Percentiles rank a stretch among this genome's conserved stretches.
phyloP scores from a whole-genome alignment of 1,140 invertebrate species.

The Polypedilum vanderplanki region DNA sequence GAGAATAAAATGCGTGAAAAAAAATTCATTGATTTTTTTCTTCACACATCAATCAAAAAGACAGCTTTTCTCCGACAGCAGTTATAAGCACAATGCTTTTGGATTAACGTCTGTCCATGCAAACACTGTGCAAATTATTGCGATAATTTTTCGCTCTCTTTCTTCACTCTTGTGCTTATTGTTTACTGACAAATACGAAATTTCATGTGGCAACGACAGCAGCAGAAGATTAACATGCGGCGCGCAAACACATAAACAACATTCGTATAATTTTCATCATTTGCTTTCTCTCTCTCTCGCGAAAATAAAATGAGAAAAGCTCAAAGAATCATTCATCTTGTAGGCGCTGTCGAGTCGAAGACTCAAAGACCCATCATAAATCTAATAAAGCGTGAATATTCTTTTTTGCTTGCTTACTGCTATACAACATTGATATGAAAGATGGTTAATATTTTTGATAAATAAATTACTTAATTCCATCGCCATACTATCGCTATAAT shows the following conservation, averaged over 20 bases:
- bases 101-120: conserved; percentile 19
- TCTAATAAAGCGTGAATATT: conserved; percentile 20
- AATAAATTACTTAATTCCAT: conserved; percentile 25
- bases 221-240: neutral
- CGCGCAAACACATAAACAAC: neutral
- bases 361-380: conserved; percentile 22
- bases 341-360: neutral
- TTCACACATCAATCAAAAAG: neutral
- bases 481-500: too few species aligned
- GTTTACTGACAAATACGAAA: neutral
- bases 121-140: conserved; percentile 16
- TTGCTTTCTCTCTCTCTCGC: too few species aligned
- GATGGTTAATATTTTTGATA: conserved; percentile 26
- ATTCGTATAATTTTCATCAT: neutral
- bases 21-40: neutral
- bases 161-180: neutral
- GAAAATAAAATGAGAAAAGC: neutral
- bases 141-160: neutral
- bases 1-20: neutral
- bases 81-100: neutral
- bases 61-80: neutral
- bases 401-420: neutral
- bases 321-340: conserved; percentile 22
- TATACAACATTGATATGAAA: neutral
- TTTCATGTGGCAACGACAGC: neutral